Percentiles rank a stretch among this genome's conserved stretches.
Evolutionary conservation across 2,888 invertebrate species (phyloP).

Genomic region (Tiphia femorata): DNA sequence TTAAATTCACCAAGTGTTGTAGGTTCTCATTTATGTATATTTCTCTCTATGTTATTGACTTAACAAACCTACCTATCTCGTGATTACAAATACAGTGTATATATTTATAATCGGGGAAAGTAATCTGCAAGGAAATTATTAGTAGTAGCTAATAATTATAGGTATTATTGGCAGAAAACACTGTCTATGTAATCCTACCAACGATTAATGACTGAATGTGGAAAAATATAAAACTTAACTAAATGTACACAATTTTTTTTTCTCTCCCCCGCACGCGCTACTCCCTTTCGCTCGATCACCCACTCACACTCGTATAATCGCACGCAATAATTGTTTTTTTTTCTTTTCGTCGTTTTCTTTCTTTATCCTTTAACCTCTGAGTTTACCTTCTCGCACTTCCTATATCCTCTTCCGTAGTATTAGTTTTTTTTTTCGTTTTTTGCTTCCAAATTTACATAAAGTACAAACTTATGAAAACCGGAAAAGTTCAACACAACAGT

Average conservation of each 20-base stretch:
- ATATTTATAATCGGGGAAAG: constrained; percentile 41
- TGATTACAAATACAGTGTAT: constrained; percentile 49
- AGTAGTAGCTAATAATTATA: constrained; percentile 55
- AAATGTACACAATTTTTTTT: constrained; percentile 63
- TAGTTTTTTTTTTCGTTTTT: constrained; percentile 39
- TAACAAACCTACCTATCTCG: constrained; percentile 53
- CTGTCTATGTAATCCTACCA: constrained; percentile 57
- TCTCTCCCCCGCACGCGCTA: constrained; percentile 20
- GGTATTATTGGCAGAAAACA: constrained; percentile 48
- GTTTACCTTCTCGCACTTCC: constrained; percentile 38
- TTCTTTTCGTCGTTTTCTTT: constrained; percentile 18
- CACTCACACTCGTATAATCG: constrained; percentile 26
- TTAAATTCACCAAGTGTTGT: constrained; percentile 39
- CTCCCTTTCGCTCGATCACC: constrained; percentile 30
- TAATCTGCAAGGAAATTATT: constrained; percentile 47
- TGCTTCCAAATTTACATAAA: constrained; percentile 66
- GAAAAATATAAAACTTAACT: constrained; percentile 69
- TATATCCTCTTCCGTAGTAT: constrained; percentile 44
- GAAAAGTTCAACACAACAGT: constrained; percentile 63
- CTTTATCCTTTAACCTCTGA: too few relatives aligned
- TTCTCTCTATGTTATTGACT: constrained; percentile 52
- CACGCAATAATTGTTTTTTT: constrained; percentile 15
- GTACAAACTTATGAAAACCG: constrained; percentile 68
- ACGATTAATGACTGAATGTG: constrained; percentile 67
- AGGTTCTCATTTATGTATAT: constrained; percentile 47